Conservation (phyloP, 2,113 vertebrate species). For the Lamprologus tigripictilis region DNA sequence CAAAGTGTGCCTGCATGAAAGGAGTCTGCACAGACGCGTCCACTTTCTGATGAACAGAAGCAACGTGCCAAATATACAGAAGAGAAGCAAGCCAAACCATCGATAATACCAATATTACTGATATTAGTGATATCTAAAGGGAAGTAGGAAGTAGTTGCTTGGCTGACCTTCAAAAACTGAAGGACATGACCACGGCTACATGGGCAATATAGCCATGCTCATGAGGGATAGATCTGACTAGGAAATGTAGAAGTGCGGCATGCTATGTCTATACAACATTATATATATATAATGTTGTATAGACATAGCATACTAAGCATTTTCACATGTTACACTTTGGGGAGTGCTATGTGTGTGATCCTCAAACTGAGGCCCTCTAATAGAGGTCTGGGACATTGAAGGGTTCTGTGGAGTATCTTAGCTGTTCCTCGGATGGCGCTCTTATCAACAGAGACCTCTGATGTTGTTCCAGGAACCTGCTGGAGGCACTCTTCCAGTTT, state of each 20-base stretch:
- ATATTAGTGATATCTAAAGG: rapidly evolving
- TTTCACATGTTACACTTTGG: background rate
- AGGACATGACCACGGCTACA: background rate
- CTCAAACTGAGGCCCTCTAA: background rate
- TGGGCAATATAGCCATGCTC: background rate
- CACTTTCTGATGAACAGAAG: background rate
- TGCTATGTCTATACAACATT: background rate
- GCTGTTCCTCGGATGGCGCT: background rate
- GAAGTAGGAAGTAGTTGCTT: background rate
- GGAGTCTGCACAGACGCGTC: background rate
- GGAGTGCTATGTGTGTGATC: background rate
- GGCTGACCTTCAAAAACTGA: background rate
- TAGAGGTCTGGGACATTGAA: background rate
- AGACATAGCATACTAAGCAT: background rate
- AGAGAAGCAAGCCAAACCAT: rapidly evolving
- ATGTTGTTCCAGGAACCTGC: background rate
- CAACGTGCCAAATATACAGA: background rate
- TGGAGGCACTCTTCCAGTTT: background rate
- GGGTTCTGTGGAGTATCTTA: background rate
- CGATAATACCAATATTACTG: background rate
- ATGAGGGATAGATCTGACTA: background rate
- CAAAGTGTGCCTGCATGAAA: rapidly evolving
- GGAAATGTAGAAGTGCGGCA: background rate
- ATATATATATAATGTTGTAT: background rate
- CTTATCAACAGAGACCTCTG: background rate